Base-by-base conservation (phyloP, 2,888 invertebrate species). In the Drosophila ezoana region DNA sequence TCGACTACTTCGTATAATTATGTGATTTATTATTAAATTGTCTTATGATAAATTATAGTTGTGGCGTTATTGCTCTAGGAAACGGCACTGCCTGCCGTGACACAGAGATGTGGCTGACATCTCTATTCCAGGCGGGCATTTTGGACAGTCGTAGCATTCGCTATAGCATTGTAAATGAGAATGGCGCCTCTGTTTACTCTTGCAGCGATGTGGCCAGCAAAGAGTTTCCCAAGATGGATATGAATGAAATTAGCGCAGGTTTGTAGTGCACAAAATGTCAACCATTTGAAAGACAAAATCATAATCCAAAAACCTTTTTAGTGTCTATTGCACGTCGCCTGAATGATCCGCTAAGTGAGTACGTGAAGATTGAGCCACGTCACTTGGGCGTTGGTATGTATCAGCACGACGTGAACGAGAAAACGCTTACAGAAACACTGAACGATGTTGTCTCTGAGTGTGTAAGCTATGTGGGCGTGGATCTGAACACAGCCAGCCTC, bases 301-400 rank as follows among this genome's bases (percentile, higher is more conserved):
- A 8, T 13, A 4, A 16, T 10, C 1, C 1, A 4, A 3, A 1
- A 32, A 11, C 44, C 14, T 59, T 69, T 28, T 92, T 93, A 86
- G 94, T 96, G 51, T 97, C 96, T 0, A 96, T 98, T 73, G 98
- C 98, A 0, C 94, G 98, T 87, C 94, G 98, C 87, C 93, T 98
- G 0, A 95, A 98, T 90, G 98, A 98, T 93, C 98, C 98, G 0
- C 92, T 98, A 65, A 96, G 96, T 43, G 98, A 98, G 92, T 94
- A 97, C 66, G 97, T 98, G 0, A 98, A 98, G 93, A 95, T 98
- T 11, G 98, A 98, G 70, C 98, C 98, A 0, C 96, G 96, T 85
- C 97, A 98, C 93, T 93, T 98, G 70, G 98, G 98, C 0, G 96
- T 98, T 4, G 98, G 98, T n/a, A 96, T 98, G 95, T 98, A 98